Conservation (phyloP, 2,888 invertebrate species). For the Cephus sareptanus region DNA sequence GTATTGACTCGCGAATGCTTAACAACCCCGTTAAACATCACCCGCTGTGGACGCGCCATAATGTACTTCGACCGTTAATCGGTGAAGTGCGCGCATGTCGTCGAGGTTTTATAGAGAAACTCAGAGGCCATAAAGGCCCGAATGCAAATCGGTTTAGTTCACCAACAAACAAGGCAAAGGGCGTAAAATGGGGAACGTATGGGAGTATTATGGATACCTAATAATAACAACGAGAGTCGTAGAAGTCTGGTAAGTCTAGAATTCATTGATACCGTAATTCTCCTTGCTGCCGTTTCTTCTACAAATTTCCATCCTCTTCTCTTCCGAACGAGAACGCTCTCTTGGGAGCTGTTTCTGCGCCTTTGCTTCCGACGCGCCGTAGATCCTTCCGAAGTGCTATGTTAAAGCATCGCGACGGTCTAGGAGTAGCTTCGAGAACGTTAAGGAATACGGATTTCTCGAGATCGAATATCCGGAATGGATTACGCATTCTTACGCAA, state of each 20-base stretch:
- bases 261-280: neutral
- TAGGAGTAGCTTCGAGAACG: neutral
- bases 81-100: constrained; percentile 1
- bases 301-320: neutral
- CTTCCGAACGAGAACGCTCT: neutral
- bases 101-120: constrained; percentile 1
- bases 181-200: neutral
- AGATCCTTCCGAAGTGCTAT: neutral
- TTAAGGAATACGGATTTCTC: neutral
- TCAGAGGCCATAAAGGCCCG: neutral
- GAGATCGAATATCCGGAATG: neutral
- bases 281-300: neutral
- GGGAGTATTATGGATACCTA: neutral
- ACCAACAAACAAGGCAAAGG: neutral
- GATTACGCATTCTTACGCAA: constrained; percentile 19
- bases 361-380: neutral
- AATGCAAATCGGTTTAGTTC: neutral
- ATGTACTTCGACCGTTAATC: constrained; percentile 11
- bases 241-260: neutral
- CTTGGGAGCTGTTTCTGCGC: neutral
- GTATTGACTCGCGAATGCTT: constrained; percentile 31
- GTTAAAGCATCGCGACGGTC: neutral
- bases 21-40: constrained; percentile 31
- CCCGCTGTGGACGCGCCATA: constrained; percentile 6
- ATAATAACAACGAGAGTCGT: neutral